A percentile compares a stretch with the other conserved stretches of the same genome.
Conservation (phyloP, 2,113 vertebrate species). For the Salvelinus sp. region DNA sequence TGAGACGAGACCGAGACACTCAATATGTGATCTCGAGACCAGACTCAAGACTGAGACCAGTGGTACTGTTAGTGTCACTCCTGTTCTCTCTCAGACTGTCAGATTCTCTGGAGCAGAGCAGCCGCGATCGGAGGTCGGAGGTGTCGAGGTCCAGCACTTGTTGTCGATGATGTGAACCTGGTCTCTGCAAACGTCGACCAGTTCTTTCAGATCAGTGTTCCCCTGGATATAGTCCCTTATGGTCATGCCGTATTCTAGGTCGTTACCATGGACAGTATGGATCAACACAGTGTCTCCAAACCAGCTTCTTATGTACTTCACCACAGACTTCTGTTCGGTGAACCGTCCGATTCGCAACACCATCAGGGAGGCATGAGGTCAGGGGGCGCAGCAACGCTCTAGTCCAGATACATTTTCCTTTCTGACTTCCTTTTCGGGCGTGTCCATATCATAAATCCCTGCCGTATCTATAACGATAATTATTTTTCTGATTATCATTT, state of each 20-base stretch:
- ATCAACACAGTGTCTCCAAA: conserved; percentile 5
- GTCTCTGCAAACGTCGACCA: too few species aligned
- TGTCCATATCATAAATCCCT: conserved; percentile 24
- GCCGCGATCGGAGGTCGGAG: too few species aligned
- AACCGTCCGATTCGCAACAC: conserved; percentile 23
- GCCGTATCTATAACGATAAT: conserved; percentile 32
- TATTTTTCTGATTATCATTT: neutral
- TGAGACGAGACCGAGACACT: too few species aligned
- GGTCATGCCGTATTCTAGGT: conserved; percentile 29
- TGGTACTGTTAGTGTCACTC: too few species aligned
- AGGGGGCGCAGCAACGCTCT: neutral
- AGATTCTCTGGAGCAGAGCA: too few species aligned
- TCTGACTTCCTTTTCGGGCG: too few species aligned
- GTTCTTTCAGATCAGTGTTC: too few species aligned
- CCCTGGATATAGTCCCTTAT: conserved; percentile 9
- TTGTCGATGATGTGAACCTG: too few species aligned
- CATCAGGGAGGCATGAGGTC: conserved; percentile 34
- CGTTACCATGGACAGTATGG: conserved; percentile 30
- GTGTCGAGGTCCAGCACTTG: too few species aligned
- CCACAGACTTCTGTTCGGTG: conserved; percentile 9
- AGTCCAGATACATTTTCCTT: too few species aligned
- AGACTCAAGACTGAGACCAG: too few species aligned
- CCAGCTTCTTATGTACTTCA: conserved; percentile 16
- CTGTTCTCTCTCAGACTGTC: too few species aligned
- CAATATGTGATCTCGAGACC: conserved; percentile 2